Evolutionary conservation across 2,797 vertebrate species (phyloP), one percentile per base, ranked within the genome.

Genomic region (Aselliscus stoliczkanus): DNA sequence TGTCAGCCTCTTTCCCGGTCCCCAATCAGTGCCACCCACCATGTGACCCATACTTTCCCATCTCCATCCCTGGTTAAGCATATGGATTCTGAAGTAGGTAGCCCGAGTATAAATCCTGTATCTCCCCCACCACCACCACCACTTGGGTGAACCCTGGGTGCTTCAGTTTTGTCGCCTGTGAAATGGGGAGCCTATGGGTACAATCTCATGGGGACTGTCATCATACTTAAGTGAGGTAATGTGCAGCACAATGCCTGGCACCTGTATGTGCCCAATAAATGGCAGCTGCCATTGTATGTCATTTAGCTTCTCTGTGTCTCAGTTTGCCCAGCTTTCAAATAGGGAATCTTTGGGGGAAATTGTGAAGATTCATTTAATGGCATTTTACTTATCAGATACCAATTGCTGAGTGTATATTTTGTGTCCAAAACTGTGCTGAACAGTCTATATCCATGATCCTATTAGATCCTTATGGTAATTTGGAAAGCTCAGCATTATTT

Each of bases 131-230:
- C n/a, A n/a, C n/a, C n/a, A n/a, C 39, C 8, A 14, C 18, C 23
- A 13, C 12, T 0, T 21, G 44, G 25, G 23, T 60, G 31, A 88
- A 60, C 2, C 23, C 37, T 31, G 23, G 7, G 27, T 31, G 47
- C 60, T 82, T 93, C 37, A 31, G 20, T 37, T 10, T 90, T 64
- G 52, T 56, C 83, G n/a, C 42, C 87, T 54, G 20, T 37, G n/a
- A 50, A 88, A 54, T 4, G 47, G 37, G 37, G 8, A 23, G 7
- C 58, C 44, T 10, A 11, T 9, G 20, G 5, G 1, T 7, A 29
- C 29, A 39, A 4, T 8, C n/a, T 27, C 3, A 0, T 0, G 2
- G 9, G 47, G 21, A 8, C 7, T n/a, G 7, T 29, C 4, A 25
- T 58, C 17, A 31, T 1, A 1, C 54, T 77, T 50, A 54, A 81